Evolutionary conservation across 2,797 vertebrate genomes (phyloP), one percentile per base, ranked within the genome.

Genomic region (Hydrolagus colliei): DNA sequence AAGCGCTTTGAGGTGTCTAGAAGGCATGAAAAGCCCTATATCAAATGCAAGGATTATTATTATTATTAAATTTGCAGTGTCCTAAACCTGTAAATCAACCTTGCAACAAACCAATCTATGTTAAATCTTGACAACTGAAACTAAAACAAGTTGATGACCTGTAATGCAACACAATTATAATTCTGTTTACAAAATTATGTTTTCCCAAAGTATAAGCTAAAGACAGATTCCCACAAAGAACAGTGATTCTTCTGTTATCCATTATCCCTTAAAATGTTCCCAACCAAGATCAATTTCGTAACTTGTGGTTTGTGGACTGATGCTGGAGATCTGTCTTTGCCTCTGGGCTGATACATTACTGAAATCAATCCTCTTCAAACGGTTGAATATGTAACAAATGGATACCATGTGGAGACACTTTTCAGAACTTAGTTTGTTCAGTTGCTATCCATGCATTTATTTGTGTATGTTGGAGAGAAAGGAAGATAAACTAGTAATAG

Each of bases 101-200:
- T 79, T 2, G 63, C 41, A 52, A 79, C 77, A 65, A 27, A 11
- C 2, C 59, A 63, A 63, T 62, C 3, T 22, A 52, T 22, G 63
- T 79, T 63, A 14, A 13, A 61, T 77, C 14, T 63, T 79, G 61
- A 13, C 59, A 79, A 18, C 10, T 79, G 77, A 79, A 63, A 59
- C n/a, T 79, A n/a, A 79, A 63, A 62, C 59, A 16, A 79, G 76
- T 61, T 63, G 63, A 79, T 79, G 76, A 79, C 61, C 76, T 63
- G 77, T 62, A 65, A 63, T 9, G 27, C n/a, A 27, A 79, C 8
- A 27, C 62, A 27, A 79, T 79, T 79, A 79, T 27, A 78, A 63
- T 14, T 52, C 22, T 14, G 10, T 27, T 22, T 78, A 27, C 18
- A 14, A 27, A 62, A 62, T 65, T 65, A 63, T 13, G 27, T 79